These are phyloP conservation scores for Leptinotarsa rubiginosa DNA, from an alignment of 2,888 invertebrate genomes.

Conservation along the genomic window DNA sequence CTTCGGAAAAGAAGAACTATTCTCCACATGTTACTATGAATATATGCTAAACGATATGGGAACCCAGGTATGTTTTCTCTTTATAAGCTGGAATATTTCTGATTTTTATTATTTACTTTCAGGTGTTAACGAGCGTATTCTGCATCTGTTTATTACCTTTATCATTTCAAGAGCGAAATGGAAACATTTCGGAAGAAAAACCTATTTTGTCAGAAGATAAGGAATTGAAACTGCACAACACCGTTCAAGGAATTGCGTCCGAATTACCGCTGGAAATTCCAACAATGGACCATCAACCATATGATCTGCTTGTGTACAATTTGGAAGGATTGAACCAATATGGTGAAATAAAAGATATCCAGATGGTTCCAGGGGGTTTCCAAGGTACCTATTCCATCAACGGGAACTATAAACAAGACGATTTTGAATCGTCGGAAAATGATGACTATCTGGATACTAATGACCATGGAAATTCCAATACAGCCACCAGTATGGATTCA, in stretches of 20 bases:
- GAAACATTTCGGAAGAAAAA: not conserved
- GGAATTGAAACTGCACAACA: not conserved
- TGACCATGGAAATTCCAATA: slow-evolving; percentile 53
- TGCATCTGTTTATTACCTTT: slow-evolving; percentile 31
- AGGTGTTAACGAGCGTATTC: slow-evolving; percentile 42
- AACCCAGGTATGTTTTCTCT: slow-evolving; percentile 46
- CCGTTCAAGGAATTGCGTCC: slow-evolving; percentile 41
- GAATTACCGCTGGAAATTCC: slow-evolving; percentile 18
- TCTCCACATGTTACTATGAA: slow-evolving; percentile 48
- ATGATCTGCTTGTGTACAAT: slow-evolving; percentile 25
- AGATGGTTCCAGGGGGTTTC: not conserved
- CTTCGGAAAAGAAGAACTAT: slow-evolving; percentile 31
- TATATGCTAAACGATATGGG: slow-evolving; percentile 48
- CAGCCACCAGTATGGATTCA: slow-evolving; percentile 49
- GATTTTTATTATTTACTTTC: not conserved
- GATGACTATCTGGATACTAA: slow-evolving; percentile 39
- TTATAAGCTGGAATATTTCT: not conserved
- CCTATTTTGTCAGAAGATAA: not conserved
- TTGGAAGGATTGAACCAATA: slow-evolving; percentile 24
- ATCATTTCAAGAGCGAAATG: slow-evolving; percentile 12
- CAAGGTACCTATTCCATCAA: not conserved
- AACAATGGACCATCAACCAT: slow-evolving; percentile 39
- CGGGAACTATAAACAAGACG: not conserved
- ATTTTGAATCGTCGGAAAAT: not conserved
- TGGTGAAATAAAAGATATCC: not conserved